A percentile compares a stretch with the other conserved stretches of the same genome.
phyloP scores from a whole-genome alignment of 2,797 vertebrate genomes.

The Malacoctenus gilli region DNA sequence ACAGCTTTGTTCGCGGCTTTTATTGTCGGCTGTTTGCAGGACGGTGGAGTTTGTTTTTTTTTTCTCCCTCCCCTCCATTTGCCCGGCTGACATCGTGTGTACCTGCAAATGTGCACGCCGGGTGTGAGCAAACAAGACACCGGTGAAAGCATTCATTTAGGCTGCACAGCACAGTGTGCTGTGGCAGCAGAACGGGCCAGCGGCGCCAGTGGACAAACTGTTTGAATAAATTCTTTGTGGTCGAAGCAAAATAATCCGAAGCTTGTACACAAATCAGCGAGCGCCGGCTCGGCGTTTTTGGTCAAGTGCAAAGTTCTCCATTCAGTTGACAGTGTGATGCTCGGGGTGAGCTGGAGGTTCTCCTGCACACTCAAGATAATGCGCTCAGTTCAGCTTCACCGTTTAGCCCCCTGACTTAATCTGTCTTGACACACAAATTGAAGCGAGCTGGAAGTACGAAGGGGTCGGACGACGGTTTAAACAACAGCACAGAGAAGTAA shows the following conservation, averaged over 20 bases:
- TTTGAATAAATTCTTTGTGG: constrained; percentile 46
- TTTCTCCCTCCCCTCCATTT: constrained; percentile 19
- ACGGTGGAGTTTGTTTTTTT: constrained; percentile 15
- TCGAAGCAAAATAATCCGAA: constrained; percentile 28
- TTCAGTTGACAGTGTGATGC: constrained; percentile 22
- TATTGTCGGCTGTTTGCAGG: constrained; percentile 4
- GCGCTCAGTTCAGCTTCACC: constrained; percentile 24
- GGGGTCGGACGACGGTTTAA: constrained; percentile 6
- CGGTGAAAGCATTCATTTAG: constrained; percentile 33
- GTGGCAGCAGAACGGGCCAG: constrained; percentile 35
- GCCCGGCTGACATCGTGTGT: constrained; percentile 13
- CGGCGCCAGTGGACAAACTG: constrained; percentile 28
- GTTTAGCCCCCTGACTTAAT: constrained; percentile 45
- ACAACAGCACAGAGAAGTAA: no score
- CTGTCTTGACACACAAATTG: constrained; percentile 30
- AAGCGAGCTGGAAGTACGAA: constrained; percentile 7
- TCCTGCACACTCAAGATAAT: constrained; percentile 41
- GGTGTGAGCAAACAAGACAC: constrained; percentile 39
- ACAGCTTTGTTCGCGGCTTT: constrained; percentile 20
- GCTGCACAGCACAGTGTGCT: constrained; percentile 32
- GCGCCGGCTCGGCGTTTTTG: constrained; percentile 4
- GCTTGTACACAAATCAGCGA: constrained; percentile 40
- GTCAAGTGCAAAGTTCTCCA: constrained; percentile 37
- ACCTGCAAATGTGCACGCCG: constrained; percentile 20
- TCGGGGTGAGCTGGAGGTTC: constrained; percentile 17